Evolutionary conservation across 1,140 invertebrate species (phyloP).

Genomic region (Diuraphis noxia): DNA sequence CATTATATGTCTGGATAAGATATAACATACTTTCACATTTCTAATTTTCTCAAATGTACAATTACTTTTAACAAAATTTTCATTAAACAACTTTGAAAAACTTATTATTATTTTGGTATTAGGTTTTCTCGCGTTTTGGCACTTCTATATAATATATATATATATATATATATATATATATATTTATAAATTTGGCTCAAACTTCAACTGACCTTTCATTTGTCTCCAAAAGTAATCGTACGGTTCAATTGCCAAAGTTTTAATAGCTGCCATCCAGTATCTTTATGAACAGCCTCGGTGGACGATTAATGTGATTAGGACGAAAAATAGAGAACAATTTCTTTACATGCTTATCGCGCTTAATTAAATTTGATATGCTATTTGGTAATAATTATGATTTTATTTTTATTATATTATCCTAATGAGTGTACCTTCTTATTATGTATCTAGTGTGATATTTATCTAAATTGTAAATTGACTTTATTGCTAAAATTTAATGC

Average conservation of each 20-base stretch:
- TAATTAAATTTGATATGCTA: background rate
- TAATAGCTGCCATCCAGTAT: background rate
- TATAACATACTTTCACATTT: background rate
- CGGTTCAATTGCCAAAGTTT: slow-evolving; percentile 34
- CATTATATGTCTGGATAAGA: background rate
- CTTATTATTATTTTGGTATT: slow-evolving; percentile 26
- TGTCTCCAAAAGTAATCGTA: slow-evolving; percentile 40
- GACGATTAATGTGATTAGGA: slow-evolving; percentile 17
- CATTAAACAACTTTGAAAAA: slow-evolving; percentile 19
- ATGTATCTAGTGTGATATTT: background rate
- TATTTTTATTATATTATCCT: background rate
- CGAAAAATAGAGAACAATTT: background rate
- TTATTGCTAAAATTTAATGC: background rate
- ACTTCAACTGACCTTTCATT: slow-evolving; percentile 30
- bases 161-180: slow-evolving; percentile 28
- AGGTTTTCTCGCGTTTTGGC: background rate
- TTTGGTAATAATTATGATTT: background rate
- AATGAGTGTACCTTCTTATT: background rate
- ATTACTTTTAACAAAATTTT: background rate
- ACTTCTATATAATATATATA: slow-evolving; percentile 19
- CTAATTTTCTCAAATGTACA: background rate
- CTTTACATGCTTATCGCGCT: background rate
- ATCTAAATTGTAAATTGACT: background rate
- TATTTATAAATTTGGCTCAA: slow-evolving; percentile 27
- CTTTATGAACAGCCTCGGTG: slow-evolving; percentile 10